phyloP scores from a whole-genome alignment of 2,797 vertebrate genomes.

The Galago senegalensis region DNA sequence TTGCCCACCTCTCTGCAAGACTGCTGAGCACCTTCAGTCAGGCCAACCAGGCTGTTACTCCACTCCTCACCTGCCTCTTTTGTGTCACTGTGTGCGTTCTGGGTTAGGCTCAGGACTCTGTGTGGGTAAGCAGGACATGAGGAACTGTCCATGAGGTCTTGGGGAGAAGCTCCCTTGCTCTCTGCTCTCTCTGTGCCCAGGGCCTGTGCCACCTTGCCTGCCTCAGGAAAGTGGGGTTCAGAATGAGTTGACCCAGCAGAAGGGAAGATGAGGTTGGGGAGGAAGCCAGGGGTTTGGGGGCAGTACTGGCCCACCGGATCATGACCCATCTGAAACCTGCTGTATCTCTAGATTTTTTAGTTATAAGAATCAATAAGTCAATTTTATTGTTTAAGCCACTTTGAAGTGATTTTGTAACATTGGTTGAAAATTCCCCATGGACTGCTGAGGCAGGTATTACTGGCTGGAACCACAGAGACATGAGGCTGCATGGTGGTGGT shows the following conservation, averaged over 20 bases:
- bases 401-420: background rate
- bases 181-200: background rate
- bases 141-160: background rate
- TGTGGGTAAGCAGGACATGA: background rate
- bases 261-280: background rate
- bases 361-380: background rate
- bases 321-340: background rate
- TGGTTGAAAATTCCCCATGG: background rate
- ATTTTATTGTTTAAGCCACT: background rate
- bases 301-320: too few species aligned
- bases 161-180: background rate
- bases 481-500: background rate
- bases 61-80: background rate
- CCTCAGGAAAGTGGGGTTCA: background rate
- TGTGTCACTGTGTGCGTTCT: background rate
- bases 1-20: background rate
- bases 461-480: background rate
- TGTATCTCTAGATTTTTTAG: background rate
- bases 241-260: background rate
- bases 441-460: background rate
- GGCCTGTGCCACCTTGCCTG: background rate
- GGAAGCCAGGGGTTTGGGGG: background rate
- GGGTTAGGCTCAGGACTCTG: background rate
- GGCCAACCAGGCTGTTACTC: background rate
- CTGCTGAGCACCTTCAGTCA: background rate